These are phyloP conservation scores for Hyles vespertilio DNA, from an alignment of 1,140 invertebrate species.

Conservation along the genomic window DNA sequence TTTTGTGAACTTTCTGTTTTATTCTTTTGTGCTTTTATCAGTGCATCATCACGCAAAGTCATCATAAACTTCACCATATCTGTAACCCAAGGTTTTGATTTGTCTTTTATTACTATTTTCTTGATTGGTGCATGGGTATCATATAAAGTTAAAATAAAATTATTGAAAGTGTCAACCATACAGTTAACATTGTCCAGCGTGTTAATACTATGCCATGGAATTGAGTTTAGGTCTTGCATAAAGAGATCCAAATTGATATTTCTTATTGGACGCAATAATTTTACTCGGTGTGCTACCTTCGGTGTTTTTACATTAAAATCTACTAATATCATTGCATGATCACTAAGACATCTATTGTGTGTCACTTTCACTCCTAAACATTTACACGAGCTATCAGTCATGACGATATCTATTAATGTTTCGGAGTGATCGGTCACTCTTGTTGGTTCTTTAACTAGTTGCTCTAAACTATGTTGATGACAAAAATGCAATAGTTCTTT, in stretches of 20 bases:
- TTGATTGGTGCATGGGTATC: conserved; percentile 9
- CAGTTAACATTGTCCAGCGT: not conserved
- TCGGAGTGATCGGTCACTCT: not conserved
- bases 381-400: conserved; percentile 1
- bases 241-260: conserved; percentile 6
- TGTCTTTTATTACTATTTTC: not conserved
- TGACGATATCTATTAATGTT: conserved; percentile 6
- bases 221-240: conserved; percentile 5
- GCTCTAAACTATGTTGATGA: conserved; percentile 11
- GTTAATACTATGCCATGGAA: conserved; percentile 1
- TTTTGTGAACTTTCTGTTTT: conserved; percentile 3
- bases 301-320: conserved; percentile 12
- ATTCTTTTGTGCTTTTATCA: conserved; percentile 5
- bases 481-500: conserved; percentile 7
- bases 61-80: conserved; percentile 11
- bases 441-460: conserved; percentile 14
- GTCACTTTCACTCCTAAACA: conserved; percentile 1
- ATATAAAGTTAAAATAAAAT: conserved; percentile 3
- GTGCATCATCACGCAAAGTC: conserved; percentile 6
- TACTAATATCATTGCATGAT: conserved; percentile 11
- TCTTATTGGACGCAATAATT: not conserved
- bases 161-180: conserved; percentile 5
- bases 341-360: conserved; percentile 13
- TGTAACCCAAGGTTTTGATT: conserved; percentile 11
- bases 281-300: not conserved